Evolutionary conservation across 2,888 invertebrate genomes (phyloP).

Genomic region (Tenthredo notha): DNA sequence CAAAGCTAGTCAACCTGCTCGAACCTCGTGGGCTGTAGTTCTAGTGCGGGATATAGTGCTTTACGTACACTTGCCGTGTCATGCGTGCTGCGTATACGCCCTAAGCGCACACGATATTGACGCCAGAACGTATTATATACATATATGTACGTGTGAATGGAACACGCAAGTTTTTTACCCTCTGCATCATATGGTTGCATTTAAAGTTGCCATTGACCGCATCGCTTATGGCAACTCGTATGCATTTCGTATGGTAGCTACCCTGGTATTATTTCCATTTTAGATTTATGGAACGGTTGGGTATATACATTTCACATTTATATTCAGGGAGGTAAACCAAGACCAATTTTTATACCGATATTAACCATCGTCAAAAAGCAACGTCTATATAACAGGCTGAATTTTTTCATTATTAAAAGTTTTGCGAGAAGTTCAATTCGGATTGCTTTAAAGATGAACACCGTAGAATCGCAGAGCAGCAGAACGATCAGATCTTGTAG

Average conservation of each 20-base stretch:
- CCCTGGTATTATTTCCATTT: slow-evolving; percentile 54
- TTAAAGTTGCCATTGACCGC: slow-evolving; percentile 71
- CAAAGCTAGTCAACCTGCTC: slow-evolving; percentile 77
- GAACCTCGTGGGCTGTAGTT: slow-evolving; percentile 65
- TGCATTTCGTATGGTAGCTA: slow-evolving; percentile 55
- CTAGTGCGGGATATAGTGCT: slow-evolving; percentile 63
- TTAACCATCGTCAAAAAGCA: neutral
- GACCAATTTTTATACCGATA: neutral
- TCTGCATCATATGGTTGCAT: slow-evolving; percentile 72
- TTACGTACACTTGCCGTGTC: slow-evolving; percentile 64
- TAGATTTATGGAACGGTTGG: slow-evolving; percentile 43
- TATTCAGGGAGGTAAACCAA: slow-evolving; percentile 4
- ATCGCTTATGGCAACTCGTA: slow-evolving; percentile 64
- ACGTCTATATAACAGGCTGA: neutral
- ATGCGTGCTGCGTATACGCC: slow-evolving; percentile 47
- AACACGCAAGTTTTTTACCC: slow-evolving; percentile 66
- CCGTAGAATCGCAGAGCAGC: neutral
- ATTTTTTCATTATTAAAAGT: no score
- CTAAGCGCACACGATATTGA: slow-evolving; percentile 11
- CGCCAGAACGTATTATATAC: neutral
- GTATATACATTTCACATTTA: slow-evolving; percentile 40
- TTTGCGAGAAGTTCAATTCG: no score
- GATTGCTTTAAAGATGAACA: neutral
- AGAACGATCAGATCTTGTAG: neutral
- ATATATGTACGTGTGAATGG: slow-evolving; percentile 55